Base-by-base conservation (phyloP, 2,113 vertebrate genomes). In the Pterocles burchelli region DNA sequence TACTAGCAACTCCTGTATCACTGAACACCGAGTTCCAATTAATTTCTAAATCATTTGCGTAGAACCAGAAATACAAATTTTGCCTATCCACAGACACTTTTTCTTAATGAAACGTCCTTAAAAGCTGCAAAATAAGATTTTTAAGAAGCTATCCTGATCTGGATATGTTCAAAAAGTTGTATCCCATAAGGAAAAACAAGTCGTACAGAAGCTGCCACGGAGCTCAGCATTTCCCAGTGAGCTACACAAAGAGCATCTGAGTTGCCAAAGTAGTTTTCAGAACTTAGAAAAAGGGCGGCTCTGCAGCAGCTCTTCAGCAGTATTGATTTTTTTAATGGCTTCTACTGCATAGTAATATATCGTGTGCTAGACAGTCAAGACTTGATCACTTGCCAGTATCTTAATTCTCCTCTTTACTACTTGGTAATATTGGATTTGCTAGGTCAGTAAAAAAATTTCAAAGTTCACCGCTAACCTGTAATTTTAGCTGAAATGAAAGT, bases 251-350 rank as follows among this genome's bases (percentile, higher is more conserved):
- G 67, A 77, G 49, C 36, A 61, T 52, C 16, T 13, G 26, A 71
- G 78, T 22, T 78, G 86, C 63, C 72, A 34, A 38, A 54, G 57
- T 3, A 17, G 57, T 34, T 62, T 55, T 6, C n/a, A 17, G 63
- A 3, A 29, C 67, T 83, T 55, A 24, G 66, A 58, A 54, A 14
- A 6, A 22, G 7, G 26, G 13, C 13, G 15, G 10, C 67, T 85
- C 91, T 92, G 95, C 93, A 71, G 92, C 93, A 90, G 25, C 31
- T 90, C 83, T 71, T 58, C 55, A 65, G 63, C 66, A 78, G 25
- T 57, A 95, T 71, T 54, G 93, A 81, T 58, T 84, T 85, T 46
- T 67, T 85, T 88, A 96, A 94, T 93, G 90, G 88, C 22, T 96
- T 93, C 34, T 89, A 33, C 91, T 95, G 94, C 90, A 92, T 45